A percentile compares a stretch with the other conserved stretches of the same genome.
phyloP scores from a whole-genome alignment of 1,140 invertebrate species.

The Heliconius eleuchia region DNA sequence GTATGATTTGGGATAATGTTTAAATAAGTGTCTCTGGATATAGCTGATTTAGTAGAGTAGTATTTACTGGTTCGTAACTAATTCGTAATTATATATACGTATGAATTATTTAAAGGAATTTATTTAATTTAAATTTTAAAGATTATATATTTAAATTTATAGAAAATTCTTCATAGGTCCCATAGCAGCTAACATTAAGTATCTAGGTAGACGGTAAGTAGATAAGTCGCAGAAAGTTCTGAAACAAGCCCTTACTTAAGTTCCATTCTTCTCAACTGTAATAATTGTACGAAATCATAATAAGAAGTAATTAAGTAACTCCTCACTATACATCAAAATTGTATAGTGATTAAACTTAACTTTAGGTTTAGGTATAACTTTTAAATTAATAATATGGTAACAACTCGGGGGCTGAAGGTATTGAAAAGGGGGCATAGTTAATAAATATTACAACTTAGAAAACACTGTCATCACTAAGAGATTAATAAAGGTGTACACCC shows the following conservation, averaged over 20 bases:
- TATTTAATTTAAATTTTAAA: no score
- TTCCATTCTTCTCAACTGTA: not conserved
- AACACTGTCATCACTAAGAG: no score
- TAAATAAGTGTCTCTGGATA: not conserved
- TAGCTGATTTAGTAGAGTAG: not conserved
- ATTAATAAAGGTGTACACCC: no score
- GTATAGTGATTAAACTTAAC: not conserved
- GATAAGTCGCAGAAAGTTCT: not conserved
- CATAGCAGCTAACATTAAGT: no score
- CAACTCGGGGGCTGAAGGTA: not conserved
- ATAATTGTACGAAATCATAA: not conserved
- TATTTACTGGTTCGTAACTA: not conserved
- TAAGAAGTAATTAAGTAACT: no score
- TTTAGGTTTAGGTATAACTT: not conserved
- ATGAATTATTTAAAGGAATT: no score
- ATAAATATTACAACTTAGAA: no score
- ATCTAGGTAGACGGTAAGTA: not conserved
- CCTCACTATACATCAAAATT: not conserved
- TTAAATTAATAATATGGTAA: not conserved
- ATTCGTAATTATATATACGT: no score
- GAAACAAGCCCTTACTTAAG: constrained; percentile 1
- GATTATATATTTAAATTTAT: no score
- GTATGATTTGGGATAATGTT: not conserved
- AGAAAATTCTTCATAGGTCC: no score
- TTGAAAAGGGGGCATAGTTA: not conserved